Evolutionary conservation across 2,113 vertebrate species (phyloP), one percentile per base, ranked within the genome.

Genomic region (Oncorhynchus clarkii): DNA sequence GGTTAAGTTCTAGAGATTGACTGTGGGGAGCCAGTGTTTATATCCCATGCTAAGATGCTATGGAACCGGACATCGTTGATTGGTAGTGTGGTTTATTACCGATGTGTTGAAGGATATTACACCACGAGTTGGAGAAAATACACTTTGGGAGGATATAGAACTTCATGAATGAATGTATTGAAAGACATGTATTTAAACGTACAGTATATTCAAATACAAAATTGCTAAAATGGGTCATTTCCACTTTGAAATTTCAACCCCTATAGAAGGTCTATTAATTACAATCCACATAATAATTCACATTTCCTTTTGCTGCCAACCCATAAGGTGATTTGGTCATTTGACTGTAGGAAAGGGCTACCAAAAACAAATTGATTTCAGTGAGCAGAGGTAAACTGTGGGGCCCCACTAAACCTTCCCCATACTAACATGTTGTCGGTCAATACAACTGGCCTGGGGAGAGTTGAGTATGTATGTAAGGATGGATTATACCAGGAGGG

Each of bases 321-420:
- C 8, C 39, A 45, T 45, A 11, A 11, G 39, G 39, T 1, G 8
- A 45, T 2, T 45, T 45, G 39, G 34, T 34, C 6, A 34, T 34
- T 34, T 34, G 6, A 34, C 34, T 45, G 39, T 45, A 45, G 39
- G 39, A 45, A 45, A 45, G 39, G 8, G 34, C 34, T 34, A 34
- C 34, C 34, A 34, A 51, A 51, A 13, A 51, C 67, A 65, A 24
- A 73, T 74, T 78, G 14, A 68, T 90, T 51, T 88, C 74, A 88
- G 73, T 89, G 80, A 80, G 83, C 87, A 93, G 91, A 93, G 82
- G 84, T 92, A 84, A 86, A 76, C 70, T 93, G 92, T 70, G 90
- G 92, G 2, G 54, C 64, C 64, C 92, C 92, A 45, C 79, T 81
- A 85, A 80, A 8, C 13, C 29, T 83, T 64, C 87, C 89, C 54